phyloP scores from a whole-genome alignment of 2,113 vertebrate genomes.

The Callipepla californica region DNA sequence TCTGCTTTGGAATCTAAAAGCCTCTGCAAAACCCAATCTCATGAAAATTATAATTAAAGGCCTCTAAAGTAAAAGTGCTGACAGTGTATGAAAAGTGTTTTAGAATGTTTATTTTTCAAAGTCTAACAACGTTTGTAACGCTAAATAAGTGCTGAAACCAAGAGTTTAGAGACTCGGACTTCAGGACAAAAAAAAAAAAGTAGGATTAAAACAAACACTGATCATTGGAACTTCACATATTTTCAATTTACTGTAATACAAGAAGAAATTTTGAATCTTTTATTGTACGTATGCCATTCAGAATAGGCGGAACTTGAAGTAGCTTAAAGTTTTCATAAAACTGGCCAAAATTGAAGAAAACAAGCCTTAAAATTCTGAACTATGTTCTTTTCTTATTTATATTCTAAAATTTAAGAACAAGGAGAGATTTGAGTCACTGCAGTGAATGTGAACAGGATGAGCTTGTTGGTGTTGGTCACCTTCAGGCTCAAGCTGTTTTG shows the following conservation, averaged over 20 bases:
- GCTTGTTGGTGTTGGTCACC: accelerated
- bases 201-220: background rate
- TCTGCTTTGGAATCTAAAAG: background rate
- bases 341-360: background rate
- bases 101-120: background rate
- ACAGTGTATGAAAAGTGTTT: background rate
- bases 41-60: background rate
- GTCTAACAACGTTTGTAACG: background rate
- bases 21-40: background rate
- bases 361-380: background rate
- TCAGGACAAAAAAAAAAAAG: background rate
- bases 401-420: background rate
- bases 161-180: background rate
- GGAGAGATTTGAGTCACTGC: background rate
- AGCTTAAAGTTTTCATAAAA: background rate
- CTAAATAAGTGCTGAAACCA: background rate
- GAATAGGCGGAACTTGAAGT: background rate
- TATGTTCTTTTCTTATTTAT: background rate
- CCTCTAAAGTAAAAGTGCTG: background rate
- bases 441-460: background rate
- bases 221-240: background rate
- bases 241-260: background rate
- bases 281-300: background rate
- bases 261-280: background rate
- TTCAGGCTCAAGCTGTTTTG: background rate